Evolutionary conservation across 2,113 vertebrate genomes (phyloP).

Genomic region (Myanophis thanlyinensis): DNA sequence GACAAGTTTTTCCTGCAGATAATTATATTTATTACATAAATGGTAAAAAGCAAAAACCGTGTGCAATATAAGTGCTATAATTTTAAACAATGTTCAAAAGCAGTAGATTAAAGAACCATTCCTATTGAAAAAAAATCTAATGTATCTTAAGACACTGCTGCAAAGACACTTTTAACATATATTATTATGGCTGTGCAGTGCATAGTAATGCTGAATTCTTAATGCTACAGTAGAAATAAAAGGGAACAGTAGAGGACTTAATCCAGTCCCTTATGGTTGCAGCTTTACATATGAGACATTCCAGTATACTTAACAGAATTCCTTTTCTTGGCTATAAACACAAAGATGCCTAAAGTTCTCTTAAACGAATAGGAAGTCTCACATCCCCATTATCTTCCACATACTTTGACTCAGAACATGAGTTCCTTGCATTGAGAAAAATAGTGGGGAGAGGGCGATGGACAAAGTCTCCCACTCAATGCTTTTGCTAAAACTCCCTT

Average conservation of each 20-base stretch:
- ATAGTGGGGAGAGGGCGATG: neutral
- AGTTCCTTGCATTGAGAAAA: neutral
- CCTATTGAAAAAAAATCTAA: conserved; percentile 41
- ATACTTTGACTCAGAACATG: neutral
- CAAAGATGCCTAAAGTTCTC: neutral
- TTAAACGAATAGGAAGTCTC: neutral
- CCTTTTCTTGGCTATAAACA: neutral
- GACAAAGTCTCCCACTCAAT: neutral
- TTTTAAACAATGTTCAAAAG: conserved; percentile 33
- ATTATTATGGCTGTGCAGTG: conserved; percentile 23
- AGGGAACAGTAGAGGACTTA: conserved; percentile 4
- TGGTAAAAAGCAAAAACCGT: conserved; percentile 14
- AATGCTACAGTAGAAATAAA: neutral
- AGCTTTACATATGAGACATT: fast-evolving
- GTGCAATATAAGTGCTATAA: conserved; percentile 12
- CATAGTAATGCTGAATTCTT: conserved; percentile 11
- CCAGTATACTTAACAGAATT: neutral
- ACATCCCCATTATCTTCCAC: neutral
- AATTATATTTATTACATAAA: conserved; percentile 51
- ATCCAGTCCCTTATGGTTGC: neutral
- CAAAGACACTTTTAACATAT: conserved; percentile 38
- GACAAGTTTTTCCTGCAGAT: conserved; percentile 42
- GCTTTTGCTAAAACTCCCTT: neutral
- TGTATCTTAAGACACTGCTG: conserved; percentile 32
- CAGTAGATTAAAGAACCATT: conserved; percentile 65